Base-by-base conservation (phyloP, 92 coral and sea anemone species). In the Epizoanthus stellaris region DNA sequence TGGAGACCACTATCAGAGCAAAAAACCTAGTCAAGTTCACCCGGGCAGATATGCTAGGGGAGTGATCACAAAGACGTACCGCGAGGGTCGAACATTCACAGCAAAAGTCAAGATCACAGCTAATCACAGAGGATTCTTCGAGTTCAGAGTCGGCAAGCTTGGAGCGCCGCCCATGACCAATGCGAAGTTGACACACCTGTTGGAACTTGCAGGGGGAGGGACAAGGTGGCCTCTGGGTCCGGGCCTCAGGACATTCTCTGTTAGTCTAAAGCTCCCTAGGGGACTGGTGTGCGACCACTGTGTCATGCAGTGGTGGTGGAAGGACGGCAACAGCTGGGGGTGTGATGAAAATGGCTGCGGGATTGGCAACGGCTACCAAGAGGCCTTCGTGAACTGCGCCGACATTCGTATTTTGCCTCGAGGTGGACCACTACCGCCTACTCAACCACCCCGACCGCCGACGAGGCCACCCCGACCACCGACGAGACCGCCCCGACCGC, bases 301-400 rank as follows among this genome's bases (percentile, higher is more conserved):
- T 69, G 98, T 95, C n/a, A 54, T 95, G 30, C 98, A 95, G 76
- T 95, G 98, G 98, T 95, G 98, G 98, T 95, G 94, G 94, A 92
- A 89, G 19, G 93, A 91, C 64, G 98, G 93, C 0, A 95, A 95
- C 90, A 89, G 86, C 76, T 95, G 97, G 97, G 93, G 94, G 0
- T 94, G 98, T 57, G 98, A 94, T 20, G 73, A 64, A 8, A 80
- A 61, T 0, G 81, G 88, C 16, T 94, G 95, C 59, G 97, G 93
- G 0, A 54, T 83, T n/a, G 95, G 94, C 6, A 82, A 88, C 19
- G 97, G 97, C 21, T 70, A 83, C 9, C 98, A 94, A 71, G 98
- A 95, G 81, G 90, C 95, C 52, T 95, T 95, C 53, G 98, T 95
- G 70, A 93, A 95, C 92, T 95, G 98, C 66, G 98, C 98, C 13